Base-by-base conservation (phyloP, 2,888 invertebrate species). In the Protophormia terraenovae region DNA sequence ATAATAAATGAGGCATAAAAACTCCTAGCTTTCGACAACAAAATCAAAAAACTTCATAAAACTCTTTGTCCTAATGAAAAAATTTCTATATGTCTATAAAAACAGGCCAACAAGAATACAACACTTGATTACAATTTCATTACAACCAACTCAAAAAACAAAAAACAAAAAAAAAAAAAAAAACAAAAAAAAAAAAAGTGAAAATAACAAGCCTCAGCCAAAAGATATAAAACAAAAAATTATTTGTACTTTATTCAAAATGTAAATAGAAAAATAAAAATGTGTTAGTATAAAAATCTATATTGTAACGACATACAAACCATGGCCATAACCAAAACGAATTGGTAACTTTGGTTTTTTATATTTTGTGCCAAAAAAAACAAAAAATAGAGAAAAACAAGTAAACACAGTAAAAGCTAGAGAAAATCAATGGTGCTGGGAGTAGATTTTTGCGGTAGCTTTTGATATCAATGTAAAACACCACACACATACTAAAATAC, bases 111-210 rank as follows among this genome's bases (percentile, higher is more conserved):
- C 27, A 75, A 5, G 6, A n/a, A 16, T 14, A 53, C 19, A 69
- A 62, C 7, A 29, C 50, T 78, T 62, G 62, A 62, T 78, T 62
- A 62, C 22, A 71, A 78, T 53, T 78, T 41, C 53, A 19, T 62
- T 41, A 53, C 47, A 69, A 62, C 12, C 0, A 27, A 16, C 24
- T 2, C 14, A 19, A 22, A n/a, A 41, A 41, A 45, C 41, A 41
- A 3, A 66, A 12, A 35, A 50, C 19, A 10, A 14, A 12, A 62
- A 53, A 27, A 35, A 12, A 53, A 22, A 66, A 35, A 60, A 8
- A 5, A 35, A 35, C n/a, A 12, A 35, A 50, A 12, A 10, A 14
- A 12, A 62, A 53, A 27, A 35, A 12, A 53, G n/a, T 55, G 22
- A 60, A 8, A 5, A 35, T 10, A 35, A 35, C 35, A 60, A 2